Percentiles rank a stretch among this genome's conserved stretches.
Conservation (phyloP, 37 sponge, comb jelly and placozoan species). For the Ephydatia muelleri region DNA sequence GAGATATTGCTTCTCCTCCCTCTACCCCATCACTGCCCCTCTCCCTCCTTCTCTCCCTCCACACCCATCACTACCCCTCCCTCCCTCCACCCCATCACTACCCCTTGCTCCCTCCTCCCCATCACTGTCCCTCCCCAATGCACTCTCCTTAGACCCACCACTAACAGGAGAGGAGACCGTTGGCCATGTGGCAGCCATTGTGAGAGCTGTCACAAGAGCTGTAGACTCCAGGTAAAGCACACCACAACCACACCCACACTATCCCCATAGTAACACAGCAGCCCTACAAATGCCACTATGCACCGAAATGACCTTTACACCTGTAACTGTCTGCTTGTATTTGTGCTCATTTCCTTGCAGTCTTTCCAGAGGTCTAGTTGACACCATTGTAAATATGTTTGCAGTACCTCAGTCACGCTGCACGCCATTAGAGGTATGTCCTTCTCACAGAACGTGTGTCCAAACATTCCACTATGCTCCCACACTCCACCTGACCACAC, state of each 20-base stretch:
- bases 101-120: background rate
- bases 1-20: background rate
- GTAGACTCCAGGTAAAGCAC: background rate
- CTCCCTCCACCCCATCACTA: background rate
- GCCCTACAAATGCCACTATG: background rate
- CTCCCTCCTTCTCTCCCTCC: background rate
- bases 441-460: background rate
- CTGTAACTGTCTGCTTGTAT: background rate
- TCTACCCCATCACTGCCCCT: background rate
- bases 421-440: background rate
- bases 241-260: background rate
- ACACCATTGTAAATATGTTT: background rate
- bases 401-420: background rate
- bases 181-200: conserved; percentile 12
- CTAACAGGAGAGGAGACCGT: background rate
- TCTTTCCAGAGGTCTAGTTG: background rate
- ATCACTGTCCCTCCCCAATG: background rate
- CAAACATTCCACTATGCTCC: background rate
- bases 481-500: background rate
- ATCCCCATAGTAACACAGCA: too few species aligned
- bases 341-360: background rate
- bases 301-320: background rate
- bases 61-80: conserved; percentile 1
- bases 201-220: background rate
- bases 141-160: background rate